phyloP scores from a whole-genome alignment of 2,888 invertebrate species.

The Trachelus stipa region DNA sequence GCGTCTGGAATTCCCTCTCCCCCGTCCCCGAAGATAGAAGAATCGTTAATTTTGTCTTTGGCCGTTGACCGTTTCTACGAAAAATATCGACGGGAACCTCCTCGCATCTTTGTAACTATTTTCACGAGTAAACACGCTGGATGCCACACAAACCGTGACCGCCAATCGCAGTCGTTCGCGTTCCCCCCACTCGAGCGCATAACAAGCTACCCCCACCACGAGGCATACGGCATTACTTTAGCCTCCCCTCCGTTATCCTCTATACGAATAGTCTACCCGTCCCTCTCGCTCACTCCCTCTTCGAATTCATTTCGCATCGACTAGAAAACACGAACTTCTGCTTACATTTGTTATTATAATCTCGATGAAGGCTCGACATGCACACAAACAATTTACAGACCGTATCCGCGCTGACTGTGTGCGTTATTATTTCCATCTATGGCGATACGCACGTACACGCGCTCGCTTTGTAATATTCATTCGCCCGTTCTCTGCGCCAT shows the following conservation, averaged over 20 bases:
- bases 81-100: not conserved
- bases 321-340: conserved; percentile 32
- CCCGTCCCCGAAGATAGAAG: not conserved
- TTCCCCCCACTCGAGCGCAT: not conserved
- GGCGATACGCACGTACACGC: conserved; percentile 3
- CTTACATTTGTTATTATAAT: conserved; percentile 47
- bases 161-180: not conserved
- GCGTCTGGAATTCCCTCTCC: too few species aligned
- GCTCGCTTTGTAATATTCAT: not conserved
- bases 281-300: not conserved
- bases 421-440: not conserved
- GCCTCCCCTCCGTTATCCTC: not conserved
- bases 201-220: not conserved
- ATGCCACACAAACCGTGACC: not conserved
- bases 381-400: conserved; percentile 2
- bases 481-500: not conserved
- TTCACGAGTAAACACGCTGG: not conserved
- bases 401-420: not conserved
- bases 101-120: not conserved
- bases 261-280: not conserved
- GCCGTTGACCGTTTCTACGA: not conserved
- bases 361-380: conserved; percentile 8
- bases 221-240: not conserved
- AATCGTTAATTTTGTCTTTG: not conserved
- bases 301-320: conserved; percentile 21